These are phyloP conservation scores for Homarus gammarus DNA, from an alignment of 2,888 invertebrate species.

Conservation along the genomic window DNA sequence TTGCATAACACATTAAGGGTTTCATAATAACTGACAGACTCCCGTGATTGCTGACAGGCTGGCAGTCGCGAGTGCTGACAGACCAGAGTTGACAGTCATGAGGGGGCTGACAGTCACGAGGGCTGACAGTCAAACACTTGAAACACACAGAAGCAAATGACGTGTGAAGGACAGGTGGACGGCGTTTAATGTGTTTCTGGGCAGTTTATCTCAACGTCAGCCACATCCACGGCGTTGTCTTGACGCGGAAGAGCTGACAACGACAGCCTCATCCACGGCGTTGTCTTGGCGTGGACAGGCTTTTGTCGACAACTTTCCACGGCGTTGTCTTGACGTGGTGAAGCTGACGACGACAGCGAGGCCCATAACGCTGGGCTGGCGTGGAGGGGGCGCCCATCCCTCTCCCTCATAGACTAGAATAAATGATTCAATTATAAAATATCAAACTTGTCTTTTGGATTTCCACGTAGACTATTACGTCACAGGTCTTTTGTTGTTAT, in stretches of 20 bases:
- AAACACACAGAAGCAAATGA: background rate
- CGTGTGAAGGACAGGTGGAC: background rate
- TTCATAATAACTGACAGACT: background rate
- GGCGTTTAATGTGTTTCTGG: conserved; percentile 29
- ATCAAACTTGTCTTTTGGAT: conserved; percentile 56
- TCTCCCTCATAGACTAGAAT: conserved; percentile 40
- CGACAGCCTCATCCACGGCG: no score
- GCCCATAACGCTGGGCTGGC: background rate
- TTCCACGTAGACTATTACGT: conserved; percentile 30
- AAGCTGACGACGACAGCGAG: background rate
- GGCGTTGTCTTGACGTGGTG: background rate
- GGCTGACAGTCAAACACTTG: background rate
- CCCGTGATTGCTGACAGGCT: background rate
- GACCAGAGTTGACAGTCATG: background rate
- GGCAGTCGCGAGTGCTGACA: background rate
- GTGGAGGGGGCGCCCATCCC: background rate
- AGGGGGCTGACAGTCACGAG: background rate
- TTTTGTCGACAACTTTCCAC: background rate
- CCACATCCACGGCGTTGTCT: background rate
- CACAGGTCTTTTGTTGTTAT: conserved; percentile 6
- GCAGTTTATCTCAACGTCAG: background rate
- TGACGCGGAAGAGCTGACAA: background rate
- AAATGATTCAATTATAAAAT: conserved; percentile 30
- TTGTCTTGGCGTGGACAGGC: no score
- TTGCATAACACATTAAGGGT: no score